Percentiles rank a stretch among this genome's conserved stretches.
phyloP scores from a whole-genome alignment of 2,888 invertebrate genomes.

The Blera fallax region DNA sequence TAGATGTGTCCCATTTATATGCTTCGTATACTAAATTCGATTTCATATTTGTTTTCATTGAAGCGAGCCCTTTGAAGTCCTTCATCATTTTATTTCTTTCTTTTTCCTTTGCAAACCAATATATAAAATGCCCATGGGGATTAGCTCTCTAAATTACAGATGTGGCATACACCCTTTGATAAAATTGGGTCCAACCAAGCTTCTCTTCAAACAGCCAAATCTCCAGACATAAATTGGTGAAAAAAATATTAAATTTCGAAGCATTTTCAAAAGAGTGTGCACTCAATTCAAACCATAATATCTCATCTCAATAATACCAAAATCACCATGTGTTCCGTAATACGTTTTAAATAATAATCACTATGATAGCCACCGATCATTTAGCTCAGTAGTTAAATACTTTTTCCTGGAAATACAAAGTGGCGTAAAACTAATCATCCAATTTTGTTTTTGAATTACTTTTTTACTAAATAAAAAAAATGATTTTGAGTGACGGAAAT shows the following conservation, averaged over 20 bases:
- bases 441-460: no score
- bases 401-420: no score
- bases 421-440: no score
- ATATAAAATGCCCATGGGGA: not conserved
- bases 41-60: not conserved
- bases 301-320: no score
- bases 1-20: not conserved
- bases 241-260: not conserved
- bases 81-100: not conserved
- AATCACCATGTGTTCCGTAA: no score
- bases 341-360: no score
- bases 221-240: not conserved
- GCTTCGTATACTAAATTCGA: not conserved
- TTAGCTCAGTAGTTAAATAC: no score
- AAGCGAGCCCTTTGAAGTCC: not conserved
- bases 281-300: not conserved
- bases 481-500: no score
- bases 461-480: no score
- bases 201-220: not conserved
- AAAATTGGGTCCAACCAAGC: not conserved
- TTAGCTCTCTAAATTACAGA: not conserved
- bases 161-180: not conserved
- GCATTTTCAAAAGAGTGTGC: not conserved
- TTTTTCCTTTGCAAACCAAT: not conserved
- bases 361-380: no score